Evolutionary conservation across 2,797 vertebrate genomes (phyloP).

Genomic region (Columba guinea): DNA sequence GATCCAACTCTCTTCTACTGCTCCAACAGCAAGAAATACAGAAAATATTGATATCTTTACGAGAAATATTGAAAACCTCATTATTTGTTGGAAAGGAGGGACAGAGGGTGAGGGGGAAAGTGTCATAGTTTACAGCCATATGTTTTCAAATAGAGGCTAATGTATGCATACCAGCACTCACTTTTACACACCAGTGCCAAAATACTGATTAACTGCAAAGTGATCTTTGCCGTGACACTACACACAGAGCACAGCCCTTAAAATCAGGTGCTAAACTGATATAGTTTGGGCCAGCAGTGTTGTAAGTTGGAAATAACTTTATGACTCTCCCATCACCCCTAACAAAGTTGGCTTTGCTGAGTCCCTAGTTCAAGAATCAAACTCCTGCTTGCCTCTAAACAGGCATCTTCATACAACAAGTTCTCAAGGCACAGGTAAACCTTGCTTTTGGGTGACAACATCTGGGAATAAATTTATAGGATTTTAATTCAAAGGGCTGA

Average conservation of each 20-base stretch:
- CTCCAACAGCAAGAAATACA: not conserved
- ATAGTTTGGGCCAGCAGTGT: not conserved
- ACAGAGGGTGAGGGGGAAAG: not conserved
- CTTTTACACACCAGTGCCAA: conserved; percentile 30
- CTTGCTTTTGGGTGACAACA: not conserved
- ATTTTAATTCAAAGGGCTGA: not conserved
- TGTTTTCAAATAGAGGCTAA: conserved; percentile 41
- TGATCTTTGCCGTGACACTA: not conserved
- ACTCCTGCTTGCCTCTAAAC: not conserved
- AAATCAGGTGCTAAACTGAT: not conserved
- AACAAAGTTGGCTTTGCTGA: not conserved
- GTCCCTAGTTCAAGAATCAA: not conserved
- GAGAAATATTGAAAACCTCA: not conserved
- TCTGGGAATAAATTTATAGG: not conserved
- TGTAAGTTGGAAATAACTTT: not conserved
- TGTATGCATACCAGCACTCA: not conserved
- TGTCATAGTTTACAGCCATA: not conserved
- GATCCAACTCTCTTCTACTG: not conserved
- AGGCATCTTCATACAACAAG: not conserved
- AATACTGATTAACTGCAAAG: conserved; percentile 15
- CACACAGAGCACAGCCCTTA: not conserved
- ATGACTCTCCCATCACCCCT: not conserved
- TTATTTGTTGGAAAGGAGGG: not conserved
- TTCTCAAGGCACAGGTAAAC: not conserved
- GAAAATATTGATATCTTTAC: not conserved